Evolutionary conservation across 2,888 invertebrate species (phyloP).

Genomic region (Euphydryas editha): DNA sequence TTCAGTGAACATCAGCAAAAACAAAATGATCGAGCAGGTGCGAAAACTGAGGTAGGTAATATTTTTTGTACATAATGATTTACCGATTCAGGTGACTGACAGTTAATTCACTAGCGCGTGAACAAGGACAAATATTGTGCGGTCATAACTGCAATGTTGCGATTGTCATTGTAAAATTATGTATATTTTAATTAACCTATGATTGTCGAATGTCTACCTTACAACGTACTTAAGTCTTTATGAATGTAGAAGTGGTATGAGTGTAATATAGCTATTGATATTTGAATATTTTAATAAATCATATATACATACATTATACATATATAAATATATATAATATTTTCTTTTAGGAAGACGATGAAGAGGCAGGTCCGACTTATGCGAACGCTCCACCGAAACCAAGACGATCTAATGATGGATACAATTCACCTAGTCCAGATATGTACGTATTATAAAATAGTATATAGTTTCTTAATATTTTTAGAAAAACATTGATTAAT

Average conservation of each 20-base stretch:
- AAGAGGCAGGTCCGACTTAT: slow-evolving; percentile 86
- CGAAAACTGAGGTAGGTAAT: slow-evolving; percentile 76
- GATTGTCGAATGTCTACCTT: background rate
- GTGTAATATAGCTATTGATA: background rate
- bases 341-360: slow-evolving; percentile 66
- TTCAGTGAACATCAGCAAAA: slow-evolving; percentile 70
- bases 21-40: slow-evolving; percentile 67
- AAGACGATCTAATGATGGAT: slow-evolving; percentile 89
- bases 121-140: slow-evolving; percentile 75
- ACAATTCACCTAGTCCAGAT: slow-evolving; percentile 89
- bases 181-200: slow-evolving; percentile 36
- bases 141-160: slow-evolving; percentile 69
- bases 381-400: slow-evolving; percentile 96
- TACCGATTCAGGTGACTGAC: slow-evolving; percentile 68
- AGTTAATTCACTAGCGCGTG: slow-evolving; percentile 72
- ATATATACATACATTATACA: too few relatives aligned
- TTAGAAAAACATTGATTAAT: background rate
- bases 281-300: background rate
- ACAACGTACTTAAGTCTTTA: background rate
- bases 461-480: background rate
- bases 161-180: slow-evolving; percentile 53
- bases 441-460: slow-evolving; percentile 64
- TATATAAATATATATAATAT: background rate
- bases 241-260: too few relatives aligned
- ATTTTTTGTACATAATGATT: slow-evolving; percentile 56